These are phyloP conservation scores for Smithornis capensis DNA, from an alignment of 2,113 vertebrate species.

Conservation along the genomic window DNA sequence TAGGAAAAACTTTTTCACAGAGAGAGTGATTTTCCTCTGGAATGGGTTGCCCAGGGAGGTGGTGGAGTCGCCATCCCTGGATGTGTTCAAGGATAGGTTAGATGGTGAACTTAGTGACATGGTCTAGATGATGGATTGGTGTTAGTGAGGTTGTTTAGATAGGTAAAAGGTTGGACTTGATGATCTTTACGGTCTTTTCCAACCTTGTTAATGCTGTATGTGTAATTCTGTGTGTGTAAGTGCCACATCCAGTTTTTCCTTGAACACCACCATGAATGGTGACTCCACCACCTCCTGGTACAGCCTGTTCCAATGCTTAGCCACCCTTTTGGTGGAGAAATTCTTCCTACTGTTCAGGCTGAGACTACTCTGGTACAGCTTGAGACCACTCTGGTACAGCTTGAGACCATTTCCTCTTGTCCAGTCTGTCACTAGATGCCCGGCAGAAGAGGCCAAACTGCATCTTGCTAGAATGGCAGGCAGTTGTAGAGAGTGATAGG, in stretches of 20 bases:
- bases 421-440: background rate
- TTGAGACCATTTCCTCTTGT: background rate
- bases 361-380: background rate
- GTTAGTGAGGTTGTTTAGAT: too few species aligned
- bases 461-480: background rate
- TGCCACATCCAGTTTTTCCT: rapidly evolving
- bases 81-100: too few species aligned
- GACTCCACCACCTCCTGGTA: background rate
- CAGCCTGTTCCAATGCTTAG: background rate
- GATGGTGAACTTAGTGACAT: too few species aligned
- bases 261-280: background rate
- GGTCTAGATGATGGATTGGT: too few species aligned
- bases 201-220: too few species aligned
- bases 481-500: background rate
- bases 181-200: too few species aligned
- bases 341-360: background rate
- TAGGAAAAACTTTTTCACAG: too few species aligned
- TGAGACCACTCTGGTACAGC: background rate
- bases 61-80: too few species aligned
- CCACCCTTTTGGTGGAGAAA: background rate
- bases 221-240: too few species aligned
- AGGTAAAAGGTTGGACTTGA: too few species aligned
- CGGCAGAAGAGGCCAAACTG: background rate
- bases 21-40: too few species aligned
- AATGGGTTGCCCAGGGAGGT: too few species aligned